Evolutionary conservation across 2,113 vertebrate genomes (phyloP), one percentile per base, ranked within the genome.

Genomic region (Sapayoa aenigma): DNA sequence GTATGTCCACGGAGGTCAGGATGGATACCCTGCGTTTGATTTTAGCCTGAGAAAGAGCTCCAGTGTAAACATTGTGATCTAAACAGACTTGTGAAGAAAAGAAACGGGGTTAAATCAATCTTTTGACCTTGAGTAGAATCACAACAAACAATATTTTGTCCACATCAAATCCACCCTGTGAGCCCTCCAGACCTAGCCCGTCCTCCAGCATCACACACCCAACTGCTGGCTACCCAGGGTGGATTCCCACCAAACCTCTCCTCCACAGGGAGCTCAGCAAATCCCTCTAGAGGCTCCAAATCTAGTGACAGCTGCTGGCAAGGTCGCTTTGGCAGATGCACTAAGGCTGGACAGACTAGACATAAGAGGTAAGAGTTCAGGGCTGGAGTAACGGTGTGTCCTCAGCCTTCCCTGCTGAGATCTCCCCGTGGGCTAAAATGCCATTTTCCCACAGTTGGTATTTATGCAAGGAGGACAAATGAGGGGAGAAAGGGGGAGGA

Each of bases 11-110:
- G 6, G 33, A 69, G 47, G 21, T 42, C 42, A 10, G 1, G 33
- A 30, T 1, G 14, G 19, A 63, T 6, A 28, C 9, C 9, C 25
- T 1, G 0, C 5, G 2, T 7, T 24, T 41, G n/a, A 49, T 63
- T 60, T 44, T 6, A 69, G 63, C 47, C 71, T 6, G 35, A 44
- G 24, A 47, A 78, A 63, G 30, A 79, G n/a, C 37, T 87, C 66
- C 41, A 1, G 7, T 63, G 56, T 23, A 47, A 84, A 47, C 11
- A 6, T 42, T 6, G 11, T 6, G 6, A 66, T 39, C 28, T 52
- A 63, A 89, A 75, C 5, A 2, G 30, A 37, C 28, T 56, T 30
- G 17, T 31, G 5, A 3, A 1, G 22, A 3, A n/a, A n/a, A 4
- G 0, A 0, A 1, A 66, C 17, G 35, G 24, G 3, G 18, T 66